phyloP scores from a whole-genome alignment of 2,888 invertebrate genomes.

The Troides helena region DNA sequence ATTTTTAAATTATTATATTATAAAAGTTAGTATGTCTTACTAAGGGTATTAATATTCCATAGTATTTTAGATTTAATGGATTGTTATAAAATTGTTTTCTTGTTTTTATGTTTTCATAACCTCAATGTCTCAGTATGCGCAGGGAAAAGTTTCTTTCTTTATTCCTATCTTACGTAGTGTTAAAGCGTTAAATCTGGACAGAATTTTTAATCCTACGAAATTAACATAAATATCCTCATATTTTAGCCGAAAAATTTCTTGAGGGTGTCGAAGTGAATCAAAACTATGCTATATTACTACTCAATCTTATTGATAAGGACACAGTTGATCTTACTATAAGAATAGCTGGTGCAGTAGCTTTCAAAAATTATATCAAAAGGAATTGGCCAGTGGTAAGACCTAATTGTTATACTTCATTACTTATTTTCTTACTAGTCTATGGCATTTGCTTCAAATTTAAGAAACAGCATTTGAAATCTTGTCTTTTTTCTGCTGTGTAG shows the following conservation, averaged over 20 bases:
- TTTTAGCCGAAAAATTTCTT: constrained; percentile 93
- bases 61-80: not conserved
- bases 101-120: constrained; percentile 20
- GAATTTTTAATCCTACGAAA: not conserved
- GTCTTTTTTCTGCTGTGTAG: no score
- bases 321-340: constrained; percentile 90
- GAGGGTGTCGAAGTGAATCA: constrained; percentile 94
- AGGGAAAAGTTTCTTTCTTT: not conserved
- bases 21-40: not conserved
- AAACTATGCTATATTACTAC: constrained; percentile 92
- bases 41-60: not conserved
- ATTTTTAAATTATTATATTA: not conserved
- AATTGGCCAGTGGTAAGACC: constrained; percentile 93
- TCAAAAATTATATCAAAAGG: constrained; percentile 97
- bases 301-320: constrained; percentile 92
- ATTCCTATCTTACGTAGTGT: no score
- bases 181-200: not conserved
- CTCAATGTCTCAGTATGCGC: not conserved
- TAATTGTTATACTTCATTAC: not conserved
- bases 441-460: no score
- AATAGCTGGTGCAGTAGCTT: constrained; percentile 94
- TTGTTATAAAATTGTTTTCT: not conserved
- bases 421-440: no score
- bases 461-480: no score
- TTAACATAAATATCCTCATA: not conserved